Evolutionary conservation across 2,888 invertebrate genomes (phyloP), one percentile per base, ranked within the genome.

Genomic region (Lycia hirtaria): DNA sequence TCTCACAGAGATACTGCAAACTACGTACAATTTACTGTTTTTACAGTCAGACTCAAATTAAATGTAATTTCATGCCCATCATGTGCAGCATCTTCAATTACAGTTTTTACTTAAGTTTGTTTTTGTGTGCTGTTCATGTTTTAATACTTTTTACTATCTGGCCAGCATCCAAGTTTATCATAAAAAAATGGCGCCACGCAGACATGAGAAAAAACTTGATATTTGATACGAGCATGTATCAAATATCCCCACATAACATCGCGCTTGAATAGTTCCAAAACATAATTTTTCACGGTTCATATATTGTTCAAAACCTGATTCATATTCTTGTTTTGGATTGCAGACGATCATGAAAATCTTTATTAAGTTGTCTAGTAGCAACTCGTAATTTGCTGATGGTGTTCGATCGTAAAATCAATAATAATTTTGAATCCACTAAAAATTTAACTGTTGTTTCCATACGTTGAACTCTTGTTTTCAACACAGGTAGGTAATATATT

Each of bases 121-220:
- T 62, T 67, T 64, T 64, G 52, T 53, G 24, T 32, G 40, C 35
- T 48, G 37, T 38, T 54, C 43, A 55, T 51, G 59, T 59, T 59
- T 57, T 62, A 57, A 60, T 43, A 51, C 47, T 62, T 62, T 64
- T 66, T 64, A 51, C 56, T 40, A 55, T 65, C 48, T 47, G 48
- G 44, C 30, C 48, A 58, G 40, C 35, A 40, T 38, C 33, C 37
- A 43, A 45, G 26, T 50, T 30, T 47, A 53, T 14, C 30, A 58
- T 55, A 70, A 81, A 81, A 81, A 84, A 81, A 78, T 82, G 88
- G 89, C 88, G 88, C 88, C 87, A 72, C 64, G 65, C 61, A 65
- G 65, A 62, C 62, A 70, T 67, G 61, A 65, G 75, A 80, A 75
- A 78, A 79, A 78, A 76, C 71, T 66, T 61, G 71, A 66, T 75